These are phyloP conservation scores for Benthosema pterotum DNA, from an alignment of 2,797 vertebrate species.

Conservation along the genomic window DNA sequence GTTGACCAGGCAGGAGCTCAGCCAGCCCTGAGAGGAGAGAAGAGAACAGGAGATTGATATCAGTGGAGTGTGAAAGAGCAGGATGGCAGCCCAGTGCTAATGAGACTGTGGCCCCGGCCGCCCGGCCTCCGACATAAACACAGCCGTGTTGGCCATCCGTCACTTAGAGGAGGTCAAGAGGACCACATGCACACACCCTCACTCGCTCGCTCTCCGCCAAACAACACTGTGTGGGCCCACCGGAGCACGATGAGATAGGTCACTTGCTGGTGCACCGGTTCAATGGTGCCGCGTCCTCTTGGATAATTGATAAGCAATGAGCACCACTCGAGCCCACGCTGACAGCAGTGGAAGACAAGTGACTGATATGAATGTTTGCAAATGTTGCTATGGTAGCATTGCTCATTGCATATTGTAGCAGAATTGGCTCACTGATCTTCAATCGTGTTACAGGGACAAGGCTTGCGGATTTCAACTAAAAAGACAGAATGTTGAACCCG, in stretches of 20 bases:
- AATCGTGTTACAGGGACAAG: neutral
- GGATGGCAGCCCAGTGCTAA: slow-evolving; percentile 41
- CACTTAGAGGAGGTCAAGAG: slow-evolving; percentile 47
- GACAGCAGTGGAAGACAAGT: slow-evolving; percentile 48
- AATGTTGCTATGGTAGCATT: neutral
- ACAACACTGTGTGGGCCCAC: slow-evolving; percentile 40
- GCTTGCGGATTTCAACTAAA: slow-evolving; percentile 6
- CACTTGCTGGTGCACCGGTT: slow-evolving; percentile 53
- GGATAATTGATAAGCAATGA: slow-evolving; percentile 76
- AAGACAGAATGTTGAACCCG: neutral
- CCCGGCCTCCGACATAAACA: slow-evolving; percentile 42
- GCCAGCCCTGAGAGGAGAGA: slow-evolving; percentile 25
- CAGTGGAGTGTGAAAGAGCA: slow-evolving; percentile 8
- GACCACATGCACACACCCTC: slow-evolving; percentile 40
- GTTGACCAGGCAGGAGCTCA: slow-evolving; percentile 28
- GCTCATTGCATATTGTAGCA: neutral
- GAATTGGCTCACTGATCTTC: neutral
- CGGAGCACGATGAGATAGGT: slow-evolving; percentile 58
- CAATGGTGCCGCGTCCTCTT: slow-evolving; percentile 51
- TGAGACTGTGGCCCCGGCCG: slow-evolving; percentile 29
- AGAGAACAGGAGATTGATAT: slow-evolving; percentile 32
- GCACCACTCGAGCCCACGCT: slow-evolving; percentile 43
- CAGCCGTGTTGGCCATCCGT: slow-evolving; percentile 42
- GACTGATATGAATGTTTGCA: slow-evolving; percentile 5
- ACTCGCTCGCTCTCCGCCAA: neutral